Evolutionary conservation across 2,113 vertebrate species (phyloP).

Genomic region (Mormyrus lacerda): DNA sequence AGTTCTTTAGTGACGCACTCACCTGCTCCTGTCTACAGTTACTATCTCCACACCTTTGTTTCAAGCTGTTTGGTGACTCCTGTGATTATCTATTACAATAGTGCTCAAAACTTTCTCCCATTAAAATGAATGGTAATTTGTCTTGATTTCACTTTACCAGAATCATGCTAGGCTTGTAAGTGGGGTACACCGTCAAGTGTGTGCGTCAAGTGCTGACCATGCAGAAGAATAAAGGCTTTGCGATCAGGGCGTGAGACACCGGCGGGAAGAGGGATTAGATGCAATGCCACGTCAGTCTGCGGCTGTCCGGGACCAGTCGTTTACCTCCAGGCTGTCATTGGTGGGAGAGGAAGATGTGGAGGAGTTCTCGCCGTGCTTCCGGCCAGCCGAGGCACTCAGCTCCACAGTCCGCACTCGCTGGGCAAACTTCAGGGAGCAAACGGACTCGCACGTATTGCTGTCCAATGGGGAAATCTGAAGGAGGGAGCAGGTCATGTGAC

Average conservation of each 20-base stretch:
- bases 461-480: constrained; percentile 76
- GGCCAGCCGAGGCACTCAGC: constrained; percentile 61
- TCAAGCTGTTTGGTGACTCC: not conserved
- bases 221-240: not conserved
- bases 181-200: not conserved
- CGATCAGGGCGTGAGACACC: not conserved
- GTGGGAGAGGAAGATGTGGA: constrained; percentile 70
- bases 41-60: not conserved
- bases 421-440: constrained; percentile 90
- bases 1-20: not conserved
- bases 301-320: not conserved
- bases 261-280: not conserved
- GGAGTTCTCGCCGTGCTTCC: constrained; percentile 65
- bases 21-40: not conserved
- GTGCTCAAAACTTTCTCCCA: not conserved
- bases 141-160: not conserved
- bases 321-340: constrained; percentile 85
- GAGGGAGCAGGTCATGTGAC: not conserved
- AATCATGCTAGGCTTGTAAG: not conserved
- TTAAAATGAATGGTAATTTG: not conserved
- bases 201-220: not conserved
- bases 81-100: not conserved
- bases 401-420: constrained; percentile 87
- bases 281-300: not conserved
- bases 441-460: constrained; percentile 76